Evolutionary conservation across 2,113 vertebrate genomes (phyloP).

Genomic region (Nyctibius bracteatus): DNA sequence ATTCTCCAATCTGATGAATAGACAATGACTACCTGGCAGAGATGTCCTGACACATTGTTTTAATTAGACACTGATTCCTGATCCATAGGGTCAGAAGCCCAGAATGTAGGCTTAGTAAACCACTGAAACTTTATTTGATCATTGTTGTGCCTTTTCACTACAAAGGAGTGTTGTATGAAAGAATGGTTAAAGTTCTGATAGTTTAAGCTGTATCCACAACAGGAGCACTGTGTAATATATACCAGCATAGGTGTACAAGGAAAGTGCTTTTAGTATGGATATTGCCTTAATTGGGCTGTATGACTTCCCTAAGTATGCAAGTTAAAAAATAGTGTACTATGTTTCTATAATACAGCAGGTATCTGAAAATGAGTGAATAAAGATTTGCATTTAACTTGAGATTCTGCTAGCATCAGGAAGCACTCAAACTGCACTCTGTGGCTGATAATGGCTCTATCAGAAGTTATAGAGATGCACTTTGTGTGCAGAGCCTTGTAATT

Average conservation of each 20-base stretch:
- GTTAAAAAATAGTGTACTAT: not conserved
- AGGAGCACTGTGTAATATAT: not conserved
- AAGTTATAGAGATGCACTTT: not conserved
- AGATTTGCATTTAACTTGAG: not conserved
- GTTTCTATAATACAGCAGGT: not conserved
- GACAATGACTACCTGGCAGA: not conserved
- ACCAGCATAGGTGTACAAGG: fast-evolving
- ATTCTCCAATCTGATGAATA: not conserved
- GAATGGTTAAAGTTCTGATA: not conserved
- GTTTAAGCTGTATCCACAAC: not conserved
- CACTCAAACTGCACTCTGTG: not conserved
- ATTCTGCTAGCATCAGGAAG: not conserved
- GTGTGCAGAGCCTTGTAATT: not conserved
- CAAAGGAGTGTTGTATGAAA: not conserved
- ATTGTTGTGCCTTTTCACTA: not conserved
- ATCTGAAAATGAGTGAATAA: not conserved
- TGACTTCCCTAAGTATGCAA: not conserved
- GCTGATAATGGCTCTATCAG: not conserved
- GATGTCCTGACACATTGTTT: fast-evolving
- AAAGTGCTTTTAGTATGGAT: not conserved
- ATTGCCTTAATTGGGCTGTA: not conserved
- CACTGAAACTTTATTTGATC: not conserved
- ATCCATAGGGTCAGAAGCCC: not conserved
- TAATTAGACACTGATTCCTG: not conserved
- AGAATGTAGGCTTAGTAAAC: not conserved